Evolutionary conservation across 2,113 vertebrate genomes (phyloP).

Genomic region (Heterocephalus glaber): DNA sequence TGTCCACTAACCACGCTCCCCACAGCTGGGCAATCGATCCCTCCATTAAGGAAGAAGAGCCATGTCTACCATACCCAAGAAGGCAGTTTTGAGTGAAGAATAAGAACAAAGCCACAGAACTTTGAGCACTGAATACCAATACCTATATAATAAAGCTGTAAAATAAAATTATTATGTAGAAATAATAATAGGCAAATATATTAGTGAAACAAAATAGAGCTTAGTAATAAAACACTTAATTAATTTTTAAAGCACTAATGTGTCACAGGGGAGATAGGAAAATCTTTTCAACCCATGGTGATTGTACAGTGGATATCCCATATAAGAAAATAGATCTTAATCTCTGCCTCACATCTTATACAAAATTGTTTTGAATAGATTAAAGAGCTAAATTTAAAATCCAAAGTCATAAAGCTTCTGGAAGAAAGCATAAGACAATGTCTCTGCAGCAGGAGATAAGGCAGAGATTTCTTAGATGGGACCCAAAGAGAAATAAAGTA

Average conservation of each 20-base stretch:
- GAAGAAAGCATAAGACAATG: background rate
- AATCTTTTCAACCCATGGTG: background rate
- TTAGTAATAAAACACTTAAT: background rate
- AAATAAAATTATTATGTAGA: background rate
- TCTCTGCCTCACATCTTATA: slow-evolving; percentile 8
- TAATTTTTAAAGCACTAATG: background rate
- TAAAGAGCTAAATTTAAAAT: slow-evolving; percentile 31
- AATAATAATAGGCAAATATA: slow-evolving; percentile 17
- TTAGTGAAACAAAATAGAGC: background rate
- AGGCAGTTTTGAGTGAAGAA: background rate
- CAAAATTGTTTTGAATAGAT: slow-evolving; percentile 16
- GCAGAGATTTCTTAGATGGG: background rate
- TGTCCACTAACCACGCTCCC: background rate
- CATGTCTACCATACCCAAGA: background rate
- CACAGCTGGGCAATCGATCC: background rate
- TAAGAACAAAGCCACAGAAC: background rate
- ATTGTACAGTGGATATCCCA: background rate
- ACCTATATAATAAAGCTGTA: background rate
- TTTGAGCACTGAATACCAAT: background rate
- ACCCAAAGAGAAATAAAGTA: background rate
- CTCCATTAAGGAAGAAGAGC: background rate
- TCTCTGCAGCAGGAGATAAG: background rate
- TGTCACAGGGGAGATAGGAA: background rate
- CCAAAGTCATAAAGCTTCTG: background rate
- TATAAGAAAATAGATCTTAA: slow-evolving; percentile 52